Base-by-base conservation (phyloP, 2,888 invertebrate species). In the Caenorhabditis sp. region DNA sequence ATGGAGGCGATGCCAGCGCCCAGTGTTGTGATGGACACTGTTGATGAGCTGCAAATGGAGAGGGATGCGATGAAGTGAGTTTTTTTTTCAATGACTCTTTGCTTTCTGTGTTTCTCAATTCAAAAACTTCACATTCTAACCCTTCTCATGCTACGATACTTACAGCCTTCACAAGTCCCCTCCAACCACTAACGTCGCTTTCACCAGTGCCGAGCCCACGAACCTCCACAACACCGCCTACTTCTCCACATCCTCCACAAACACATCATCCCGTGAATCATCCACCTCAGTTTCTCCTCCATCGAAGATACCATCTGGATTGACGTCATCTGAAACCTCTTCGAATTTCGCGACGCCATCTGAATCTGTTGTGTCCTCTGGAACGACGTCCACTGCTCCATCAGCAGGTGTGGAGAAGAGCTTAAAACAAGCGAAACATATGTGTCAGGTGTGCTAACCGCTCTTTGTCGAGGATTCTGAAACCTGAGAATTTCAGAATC, bases 371-470 rank as follows among this genome's bases (percentile, higher is more conserved):
- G n/a, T n/a, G n/a, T n/a, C n/a, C n/a, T n/a, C 73, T 14, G 49
- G 51, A 10, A 49, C 63, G n/a, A 56, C 74, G 26, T 22, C 54
- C 12, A 19, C 26, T n/a, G 26, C 66, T 56, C 44, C 56, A n/a
- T n/a, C n/a, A n/a, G n/a, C n/a, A 47, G 61, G 4, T 26, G 64
- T 24, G 54, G 16, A 31, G 19, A 19, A 38, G 38, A 38, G 38
- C 38, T 16, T 28, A 26, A 49, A 49, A 59, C 76, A 76, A 68
- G 68, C 68, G 49, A 76, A 66, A 76, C 49, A 76, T 68, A 49
- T 56, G 58, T 76, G 76, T 76, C 68, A 68, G 76, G 76, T 76
- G 75, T 68, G 76, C 49, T 19, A 56, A 26, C 26, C 38, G 38
- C 12, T 38, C 8, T 38, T 38, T 38, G 31, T 31, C 7, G 4